Evolutionary conservation across 2,888 invertebrate genomes (phyloP).

Genomic region (Thecophora atra): DNA sequence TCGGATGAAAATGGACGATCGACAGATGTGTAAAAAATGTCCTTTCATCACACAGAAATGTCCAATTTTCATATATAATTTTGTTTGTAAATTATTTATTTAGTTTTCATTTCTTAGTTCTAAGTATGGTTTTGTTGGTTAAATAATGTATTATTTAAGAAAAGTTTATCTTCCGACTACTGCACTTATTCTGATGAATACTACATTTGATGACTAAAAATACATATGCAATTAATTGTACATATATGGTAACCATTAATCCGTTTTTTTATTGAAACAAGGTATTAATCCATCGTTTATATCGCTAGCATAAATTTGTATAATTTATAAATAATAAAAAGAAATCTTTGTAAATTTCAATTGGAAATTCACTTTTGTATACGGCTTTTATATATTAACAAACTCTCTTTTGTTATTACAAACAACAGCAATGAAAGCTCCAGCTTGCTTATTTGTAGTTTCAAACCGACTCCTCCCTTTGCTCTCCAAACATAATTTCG

Average conservation of each 20-base stretch:
- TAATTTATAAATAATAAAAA: conserved; percentile 23
- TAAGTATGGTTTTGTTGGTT: conserved; percentile 33
- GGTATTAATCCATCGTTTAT: conserved; percentile 30
- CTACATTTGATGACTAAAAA: conserved; percentile 10
- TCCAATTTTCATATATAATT: conserved; percentile 19
- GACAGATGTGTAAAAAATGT: conserved; percentile 61
- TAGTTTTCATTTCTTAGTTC: conserved; percentile 24
- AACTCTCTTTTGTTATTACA: background rate
- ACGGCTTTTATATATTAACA: conserved; percentile 2
- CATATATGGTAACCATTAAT: conserved; percentile 16
- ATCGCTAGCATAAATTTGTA: conserved; percentile 33
- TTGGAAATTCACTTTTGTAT: background rate
- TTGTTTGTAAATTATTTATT: conserved; percentile 34
- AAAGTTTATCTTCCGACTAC: conserved; percentile 16
- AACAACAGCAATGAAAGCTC: background rate
- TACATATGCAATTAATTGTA: conserved; percentile 16
- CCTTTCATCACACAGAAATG: conserved; percentile 18
- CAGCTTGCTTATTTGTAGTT: too few species aligned
- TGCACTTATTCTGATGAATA: conserved; percentile 16
- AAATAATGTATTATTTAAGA: conserved; percentile 14
- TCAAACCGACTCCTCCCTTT: too few species aligned
- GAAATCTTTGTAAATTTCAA: too few species aligned
- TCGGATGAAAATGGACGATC: conserved; percentile 68
- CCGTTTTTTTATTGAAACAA: conserved; percentile 21
- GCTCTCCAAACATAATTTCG: too few species aligned